Conservation (phyloP, 2,797 vertebrate genomes). For the Mormyrus proboscirostris region DNA sequence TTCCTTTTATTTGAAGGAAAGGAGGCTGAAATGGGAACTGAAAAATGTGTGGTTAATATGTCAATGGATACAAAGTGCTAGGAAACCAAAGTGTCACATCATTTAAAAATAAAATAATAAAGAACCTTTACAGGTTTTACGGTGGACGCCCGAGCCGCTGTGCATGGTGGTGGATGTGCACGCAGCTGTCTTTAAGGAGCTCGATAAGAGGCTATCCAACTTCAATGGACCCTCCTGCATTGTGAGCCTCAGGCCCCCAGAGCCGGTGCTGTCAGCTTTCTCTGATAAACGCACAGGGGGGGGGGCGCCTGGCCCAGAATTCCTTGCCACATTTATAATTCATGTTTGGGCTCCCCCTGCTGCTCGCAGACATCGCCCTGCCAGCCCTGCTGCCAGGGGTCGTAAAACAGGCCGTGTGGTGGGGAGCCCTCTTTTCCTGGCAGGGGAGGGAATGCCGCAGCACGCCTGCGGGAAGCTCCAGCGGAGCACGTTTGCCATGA, state of each 20-base stretch:
- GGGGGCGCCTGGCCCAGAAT: slow-evolving; percentile 40
- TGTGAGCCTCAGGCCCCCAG: not conserved
- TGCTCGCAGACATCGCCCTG: slow-evolving; percentile 45
- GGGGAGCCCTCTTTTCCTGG: slow-evolving; percentile 37
- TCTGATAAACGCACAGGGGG: slow-evolving; percentile 37
- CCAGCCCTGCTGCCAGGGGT: slow-evolving; percentile 43
- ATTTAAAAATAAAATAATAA: not conserved
- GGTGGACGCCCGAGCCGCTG: not conserved
- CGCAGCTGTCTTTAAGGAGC: not conserved
- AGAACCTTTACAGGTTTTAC: not conserved
- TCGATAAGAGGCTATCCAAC: not conserved
- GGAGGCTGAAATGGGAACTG: not conserved
- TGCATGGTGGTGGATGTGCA: not conserved
- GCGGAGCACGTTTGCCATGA: slow-evolving; percentile 14
- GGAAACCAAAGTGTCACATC: not conserved
- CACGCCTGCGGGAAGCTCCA: slow-evolving; percentile 15
- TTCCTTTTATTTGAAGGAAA: slow-evolving; percentile 3
- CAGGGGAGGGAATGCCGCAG: slow-evolving; percentile 27
- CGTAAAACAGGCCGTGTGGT: slow-evolving; percentile 50
- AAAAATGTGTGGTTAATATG: not conserved
- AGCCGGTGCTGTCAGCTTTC: slow-evolving; percentile 4
- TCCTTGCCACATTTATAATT: slow-evolving; percentile 55
- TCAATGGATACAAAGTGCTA: not conserved
- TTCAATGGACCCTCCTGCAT: not conserved
- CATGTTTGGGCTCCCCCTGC: slow-evolving; percentile 41